Evolutionary conservation across 2,797 vertebrate species (phyloP).

Genomic region (Hoplostethus atlanticus): DNA sequence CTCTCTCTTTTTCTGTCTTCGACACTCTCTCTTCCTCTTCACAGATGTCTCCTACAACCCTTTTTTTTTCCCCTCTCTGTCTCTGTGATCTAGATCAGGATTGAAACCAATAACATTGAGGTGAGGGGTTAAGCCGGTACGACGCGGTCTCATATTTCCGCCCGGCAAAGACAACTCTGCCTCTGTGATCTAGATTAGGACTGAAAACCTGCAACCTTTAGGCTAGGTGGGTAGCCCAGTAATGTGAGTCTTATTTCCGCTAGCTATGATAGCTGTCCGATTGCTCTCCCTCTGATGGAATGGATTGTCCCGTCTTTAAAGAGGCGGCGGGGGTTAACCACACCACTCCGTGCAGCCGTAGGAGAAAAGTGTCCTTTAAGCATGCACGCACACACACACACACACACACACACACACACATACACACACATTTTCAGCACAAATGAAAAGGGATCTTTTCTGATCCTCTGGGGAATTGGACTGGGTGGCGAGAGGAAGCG

Average conservation of each 20-base stretch:
- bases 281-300: conserved; percentile 40
- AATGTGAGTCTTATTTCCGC: conserved; percentile 42
- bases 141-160: conserved; percentile 11
- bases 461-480: conserved; percentile 60
- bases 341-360: conserved; percentile 49
- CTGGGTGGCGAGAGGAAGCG: conserved; percentile 23
- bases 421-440: conserved; percentile 19
- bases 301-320: conserved; percentile 48
- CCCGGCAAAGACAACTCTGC: conserved; percentile 8
- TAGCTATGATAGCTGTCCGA: conserved; percentile 36
- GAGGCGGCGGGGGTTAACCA: conserved; percentile 56
- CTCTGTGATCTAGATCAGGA: conserved; percentile 20
- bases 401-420: conserved; percentile 10
- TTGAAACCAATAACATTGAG: conserved; percentile 28
- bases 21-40: not conserved
- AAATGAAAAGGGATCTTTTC: conserved; percentile 59
- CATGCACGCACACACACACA: conserved; percentile 9
- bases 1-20: not conserved
- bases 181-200: conserved; percentile 23
- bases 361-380: conserved; percentile 31
- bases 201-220: conserved; percentile 20
- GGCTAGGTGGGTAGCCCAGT: conserved; percentile 21
- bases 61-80: not conserved
- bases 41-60: too few relatives aligned
- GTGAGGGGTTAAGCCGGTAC: conserved; percentile 17